phyloP scores from a whole-genome alignment of 2,888 invertebrate species.

The Endotricha flammealis region DNA sequence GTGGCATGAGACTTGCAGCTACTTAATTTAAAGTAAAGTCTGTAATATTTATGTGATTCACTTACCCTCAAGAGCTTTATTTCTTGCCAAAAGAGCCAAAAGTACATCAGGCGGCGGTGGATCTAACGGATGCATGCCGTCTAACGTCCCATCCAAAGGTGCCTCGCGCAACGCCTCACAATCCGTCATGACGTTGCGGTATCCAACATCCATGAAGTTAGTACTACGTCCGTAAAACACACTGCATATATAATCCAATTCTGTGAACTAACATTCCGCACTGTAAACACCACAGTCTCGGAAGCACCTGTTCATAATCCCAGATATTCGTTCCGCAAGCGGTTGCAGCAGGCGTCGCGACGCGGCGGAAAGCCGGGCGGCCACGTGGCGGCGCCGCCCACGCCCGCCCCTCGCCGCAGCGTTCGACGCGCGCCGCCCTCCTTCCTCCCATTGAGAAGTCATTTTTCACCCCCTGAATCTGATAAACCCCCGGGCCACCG shows the following conservation, averaged over 20 bases:
- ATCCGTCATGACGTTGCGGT: slow-evolving; percentile 46
- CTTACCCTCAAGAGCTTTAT: slow-evolving; percentile 93
- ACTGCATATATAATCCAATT: slow-evolving; percentile 37
- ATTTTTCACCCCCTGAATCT: slow-evolving; percentile 77
- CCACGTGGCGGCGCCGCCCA: slow-evolving; percentile 74
- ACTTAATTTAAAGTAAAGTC: too few relatives aligned
- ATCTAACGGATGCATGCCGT: slow-evolving; percentile 60
- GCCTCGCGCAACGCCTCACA: slow-evolving; percentile 43
- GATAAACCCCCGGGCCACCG: slow-evolving; percentile 64
- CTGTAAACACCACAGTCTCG: slow-evolving; percentile 29
- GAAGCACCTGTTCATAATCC: slow-evolving; percentile 43
- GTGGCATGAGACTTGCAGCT: too few relatives aligned
- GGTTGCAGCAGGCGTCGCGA: slow-evolving; percentile 48
- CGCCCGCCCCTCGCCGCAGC: slow-evolving; percentile 57
- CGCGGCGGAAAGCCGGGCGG: slow-evolving; percentile 41
- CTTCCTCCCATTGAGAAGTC: slow-evolving; percentile 75
- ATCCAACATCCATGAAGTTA: slow-evolving; percentile 50
- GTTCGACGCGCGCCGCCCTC: slow-evolving; percentile 50
- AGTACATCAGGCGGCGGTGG: slow-evolving; percentile 90
- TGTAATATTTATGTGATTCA: too few relatives aligned
- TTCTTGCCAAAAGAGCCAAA: slow-evolving; percentile 89
- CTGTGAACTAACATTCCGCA: slow-evolving; percentile 42
- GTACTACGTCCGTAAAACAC: slow-evolving; percentile 43
- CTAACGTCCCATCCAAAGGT: slow-evolving; percentile 51
- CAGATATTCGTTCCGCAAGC: slow-evolving; percentile 30